Percentiles rank a stretch among this genome's conserved stretches.
Conservation (phyloP, 2,113 vertebrate species). For the Pheucticus melanocephalus region DNA sequence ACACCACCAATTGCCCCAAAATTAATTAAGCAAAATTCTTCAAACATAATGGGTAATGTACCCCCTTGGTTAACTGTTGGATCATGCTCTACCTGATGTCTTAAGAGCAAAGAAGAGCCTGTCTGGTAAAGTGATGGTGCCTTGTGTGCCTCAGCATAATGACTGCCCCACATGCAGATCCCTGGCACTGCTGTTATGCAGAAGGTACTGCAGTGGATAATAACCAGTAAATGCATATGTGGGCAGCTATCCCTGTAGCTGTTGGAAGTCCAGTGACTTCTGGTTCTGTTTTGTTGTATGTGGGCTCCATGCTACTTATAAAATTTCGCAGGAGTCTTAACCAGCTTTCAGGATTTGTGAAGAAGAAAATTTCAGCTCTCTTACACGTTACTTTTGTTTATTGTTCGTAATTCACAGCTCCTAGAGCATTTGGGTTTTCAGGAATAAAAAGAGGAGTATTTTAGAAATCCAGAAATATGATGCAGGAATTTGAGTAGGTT, state of each 20-base stretch:
- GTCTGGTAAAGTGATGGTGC: neutral
- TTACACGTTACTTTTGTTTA: neutral
- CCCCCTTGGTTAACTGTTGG: neutral
- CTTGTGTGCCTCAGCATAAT: rapidly evolving
- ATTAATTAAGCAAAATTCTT: neutral
- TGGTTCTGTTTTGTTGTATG: neutral
- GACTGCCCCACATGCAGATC: neutral
- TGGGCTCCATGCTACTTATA: neutral
- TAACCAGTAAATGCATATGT: neutral
- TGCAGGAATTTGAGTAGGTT: neutral
- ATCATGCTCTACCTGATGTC: neutral
- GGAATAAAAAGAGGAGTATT: neutral
- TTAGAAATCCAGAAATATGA: neutral
- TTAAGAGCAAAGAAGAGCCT: neutral
- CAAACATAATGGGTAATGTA: neutral
- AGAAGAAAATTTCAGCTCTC: neutral
- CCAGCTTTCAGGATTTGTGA: neutral
- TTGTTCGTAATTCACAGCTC: neutral
- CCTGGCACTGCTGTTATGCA: neutral
- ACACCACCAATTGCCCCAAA: neutral
- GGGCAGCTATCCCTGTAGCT: rapidly evolving
- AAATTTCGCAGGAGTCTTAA: neutral
- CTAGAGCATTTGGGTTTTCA: neutral
- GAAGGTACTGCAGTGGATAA: neutral
- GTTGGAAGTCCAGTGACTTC: neutral